phyloP scores from a whole-genome alignment of 2,888 invertebrate species.

The Parascotia fuliginaria region DNA sequence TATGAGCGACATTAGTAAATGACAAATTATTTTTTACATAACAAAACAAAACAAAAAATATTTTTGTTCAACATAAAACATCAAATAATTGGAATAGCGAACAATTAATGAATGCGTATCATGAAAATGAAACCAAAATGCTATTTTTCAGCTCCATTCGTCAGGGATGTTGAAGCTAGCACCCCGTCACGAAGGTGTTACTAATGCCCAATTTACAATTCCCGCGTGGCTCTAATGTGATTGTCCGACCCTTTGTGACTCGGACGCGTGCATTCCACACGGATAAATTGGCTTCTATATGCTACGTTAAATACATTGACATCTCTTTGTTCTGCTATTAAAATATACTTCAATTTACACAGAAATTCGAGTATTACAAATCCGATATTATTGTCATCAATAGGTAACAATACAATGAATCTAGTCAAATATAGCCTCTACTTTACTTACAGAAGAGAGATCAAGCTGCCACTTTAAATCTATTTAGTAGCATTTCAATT shows the following conservation, averaged over 20 bases:
- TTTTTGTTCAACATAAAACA: neutral
- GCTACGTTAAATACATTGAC: constrained; percentile 65
- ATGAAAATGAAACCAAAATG: constrained; percentile 32
- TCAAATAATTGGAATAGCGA: neutral
- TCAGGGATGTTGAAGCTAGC: constrained; percentile 19
- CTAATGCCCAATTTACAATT: constrained; percentile 85
- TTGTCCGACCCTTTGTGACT: constrained; percentile 81
- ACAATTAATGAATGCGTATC: constrained; percentile 20
- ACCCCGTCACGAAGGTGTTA: constrained; percentile 61
- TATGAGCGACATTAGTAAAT: too few species aligned
- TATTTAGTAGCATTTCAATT: too few species aligned
- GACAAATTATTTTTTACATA: too few species aligned
- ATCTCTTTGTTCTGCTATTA: neutral
- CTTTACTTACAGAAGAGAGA: too few species aligned
- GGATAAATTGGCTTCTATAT: constrained; percentile 61
- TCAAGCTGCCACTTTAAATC: too few species aligned
- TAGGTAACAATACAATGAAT: too few species aligned
- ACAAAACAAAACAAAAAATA: too few species aligned
- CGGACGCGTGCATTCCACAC: constrained; percentile 61
- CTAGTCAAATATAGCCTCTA: too few species aligned
- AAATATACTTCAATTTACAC: too few species aligned
- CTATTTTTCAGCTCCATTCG: constrained; percentile 29
- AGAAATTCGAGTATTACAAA: too few species aligned
- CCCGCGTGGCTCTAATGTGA: constrained; percentile 81
- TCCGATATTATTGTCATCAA: too few species aligned